A percentile compares a stretch with the other conserved stretches of the same genome.
Evolutionary conservation across 2,888 invertebrate genomes (phyloP).

Genomic region (Chrysotoxum bicinctum): DNA sequence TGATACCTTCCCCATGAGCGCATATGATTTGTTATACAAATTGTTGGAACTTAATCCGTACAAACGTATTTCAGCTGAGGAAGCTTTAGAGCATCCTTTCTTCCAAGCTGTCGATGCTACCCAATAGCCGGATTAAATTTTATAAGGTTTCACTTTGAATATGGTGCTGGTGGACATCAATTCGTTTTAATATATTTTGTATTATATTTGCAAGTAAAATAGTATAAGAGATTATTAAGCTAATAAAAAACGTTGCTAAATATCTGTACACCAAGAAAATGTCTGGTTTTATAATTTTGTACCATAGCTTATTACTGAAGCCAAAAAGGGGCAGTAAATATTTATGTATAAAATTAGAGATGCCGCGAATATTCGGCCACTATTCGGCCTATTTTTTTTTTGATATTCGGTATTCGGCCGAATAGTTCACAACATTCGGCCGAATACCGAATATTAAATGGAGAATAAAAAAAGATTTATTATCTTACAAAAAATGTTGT

Average conservation of each 20-base stretch:
- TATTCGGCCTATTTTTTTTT: too few relatives aligned
- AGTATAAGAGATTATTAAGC: neutral
- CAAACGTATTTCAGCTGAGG: slow-evolving; percentile 87
- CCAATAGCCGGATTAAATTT: slow-evolving; percentile 7
- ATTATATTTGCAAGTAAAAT: neutral
- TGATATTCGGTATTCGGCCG: too few relatives aligned
- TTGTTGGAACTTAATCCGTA: slow-evolving; percentile 91
- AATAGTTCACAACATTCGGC: too few relatives aligned
- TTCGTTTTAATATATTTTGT: neutral
- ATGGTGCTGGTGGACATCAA: neutral
- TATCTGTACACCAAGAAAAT: neutral
- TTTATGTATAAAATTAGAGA: too few relatives aligned
- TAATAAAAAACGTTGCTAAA: neutral
- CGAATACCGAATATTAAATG: too few relatives aligned
- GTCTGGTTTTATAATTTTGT: too few relatives aligned
- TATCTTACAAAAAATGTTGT: too few relatives aligned
- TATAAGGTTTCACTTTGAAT: neutral
- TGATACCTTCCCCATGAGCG: slow-evolving; percentile 85
- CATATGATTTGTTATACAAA: slow-evolving; percentile 87
- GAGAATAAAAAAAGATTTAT: too few relatives aligned
- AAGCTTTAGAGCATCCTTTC: slow-evolving; percentile 90
- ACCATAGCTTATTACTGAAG: too few relatives aligned
- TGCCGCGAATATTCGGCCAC: too few relatives aligned
- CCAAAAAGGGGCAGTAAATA: too few relatives aligned
- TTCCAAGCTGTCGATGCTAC: slow-evolving; percentile 79